These are phyloP conservation scores for Paradisaea rubra DNA, from an alignment of 2,113 vertebrate genomes.

Conservation along the genomic window DNA sequence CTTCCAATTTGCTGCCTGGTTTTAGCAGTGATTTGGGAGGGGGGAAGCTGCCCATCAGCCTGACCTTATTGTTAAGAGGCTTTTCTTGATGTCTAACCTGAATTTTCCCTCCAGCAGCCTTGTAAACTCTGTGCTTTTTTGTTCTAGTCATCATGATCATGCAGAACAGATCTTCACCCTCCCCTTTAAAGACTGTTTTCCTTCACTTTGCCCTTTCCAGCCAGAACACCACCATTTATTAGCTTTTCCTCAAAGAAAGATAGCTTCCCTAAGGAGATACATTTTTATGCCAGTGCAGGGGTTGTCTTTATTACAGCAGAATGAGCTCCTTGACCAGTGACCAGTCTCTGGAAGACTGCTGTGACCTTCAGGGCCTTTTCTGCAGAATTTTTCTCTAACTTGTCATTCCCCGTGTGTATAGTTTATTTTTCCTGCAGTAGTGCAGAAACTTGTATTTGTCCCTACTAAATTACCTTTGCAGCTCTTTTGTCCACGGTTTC, in stretches of 20 bases:
- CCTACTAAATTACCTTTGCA: not conserved
- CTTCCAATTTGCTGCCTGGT: not conserved
- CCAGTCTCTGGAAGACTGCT: not conserved
- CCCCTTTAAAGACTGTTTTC: not conserved
- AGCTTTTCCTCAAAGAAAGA: not conserved
- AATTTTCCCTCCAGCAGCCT: not conserved
- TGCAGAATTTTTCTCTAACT: not conserved
- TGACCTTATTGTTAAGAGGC: not conserved
- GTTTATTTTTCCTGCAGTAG: not conserved
- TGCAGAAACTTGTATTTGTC: not conserved
- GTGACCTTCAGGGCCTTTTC: not conserved
- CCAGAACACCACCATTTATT: not conserved
- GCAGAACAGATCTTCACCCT: not conserved
- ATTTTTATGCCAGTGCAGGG: not conserved
- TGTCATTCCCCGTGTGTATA: not conserved
- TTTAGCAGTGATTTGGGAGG: not conserved
- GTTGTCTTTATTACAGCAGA: not conserved
- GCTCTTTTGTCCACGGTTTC: not conserved
- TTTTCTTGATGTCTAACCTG: not conserved
- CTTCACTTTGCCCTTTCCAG: not conserved
- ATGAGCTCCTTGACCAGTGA: not conserved
- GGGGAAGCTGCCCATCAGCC: not conserved
- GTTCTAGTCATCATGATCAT: not conserved
- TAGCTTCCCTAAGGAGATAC: not conserved
- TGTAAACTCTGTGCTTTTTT: not conserved